Evolutionary conservation across 2,113 vertebrate genomes (phyloP).

Genomic region (Megaleporinus macrocephalus): DNA sequence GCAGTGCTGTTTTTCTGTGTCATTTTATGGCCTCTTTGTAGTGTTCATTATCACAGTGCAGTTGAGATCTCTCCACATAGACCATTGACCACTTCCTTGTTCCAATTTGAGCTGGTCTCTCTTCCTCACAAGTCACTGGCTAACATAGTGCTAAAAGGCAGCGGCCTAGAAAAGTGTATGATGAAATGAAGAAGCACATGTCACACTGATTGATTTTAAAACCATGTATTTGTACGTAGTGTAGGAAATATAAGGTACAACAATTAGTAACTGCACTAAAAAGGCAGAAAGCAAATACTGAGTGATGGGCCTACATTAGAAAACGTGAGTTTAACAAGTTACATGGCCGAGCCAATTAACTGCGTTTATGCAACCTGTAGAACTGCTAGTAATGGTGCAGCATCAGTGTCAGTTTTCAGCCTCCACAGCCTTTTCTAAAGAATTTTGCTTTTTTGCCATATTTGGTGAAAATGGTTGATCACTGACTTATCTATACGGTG

Average conservation of each 20-base stretch:
- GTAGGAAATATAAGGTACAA: neutral
- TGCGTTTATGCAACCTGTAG: neutral
- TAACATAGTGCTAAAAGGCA: constrained; percentile 32
- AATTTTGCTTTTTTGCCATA: neutral
- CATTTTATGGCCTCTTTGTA: neutral
- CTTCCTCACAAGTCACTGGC: constrained; percentile 61
- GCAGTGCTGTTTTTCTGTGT: neutral
- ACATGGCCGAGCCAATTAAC: neutral
- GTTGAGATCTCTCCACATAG: neutral
- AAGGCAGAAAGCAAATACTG: neutral
- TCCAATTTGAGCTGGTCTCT: constrained; percentile 66
- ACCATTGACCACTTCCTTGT: constrained; percentile 73
- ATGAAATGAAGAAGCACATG: constrained; percentile 64
- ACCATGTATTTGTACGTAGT: neutral
- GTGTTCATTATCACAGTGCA: neutral
- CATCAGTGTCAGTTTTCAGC: neutral
- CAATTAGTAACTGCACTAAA: neutral
- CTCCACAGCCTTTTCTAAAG: neutral
- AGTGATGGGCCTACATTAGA: neutral
- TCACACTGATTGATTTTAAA: neutral
- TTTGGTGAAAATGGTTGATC: neutral
- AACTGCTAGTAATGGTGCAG: neutral
- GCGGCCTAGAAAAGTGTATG: constrained; percentile 40
- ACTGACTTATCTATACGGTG: neutral
- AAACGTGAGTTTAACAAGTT: neutral